A percentile compares a stretch with the other conserved stretches of the same genome.
Conservation (phyloP, 2,113 vertebrate genomes). For the Pangasianodon hypophthalmus region DNA sequence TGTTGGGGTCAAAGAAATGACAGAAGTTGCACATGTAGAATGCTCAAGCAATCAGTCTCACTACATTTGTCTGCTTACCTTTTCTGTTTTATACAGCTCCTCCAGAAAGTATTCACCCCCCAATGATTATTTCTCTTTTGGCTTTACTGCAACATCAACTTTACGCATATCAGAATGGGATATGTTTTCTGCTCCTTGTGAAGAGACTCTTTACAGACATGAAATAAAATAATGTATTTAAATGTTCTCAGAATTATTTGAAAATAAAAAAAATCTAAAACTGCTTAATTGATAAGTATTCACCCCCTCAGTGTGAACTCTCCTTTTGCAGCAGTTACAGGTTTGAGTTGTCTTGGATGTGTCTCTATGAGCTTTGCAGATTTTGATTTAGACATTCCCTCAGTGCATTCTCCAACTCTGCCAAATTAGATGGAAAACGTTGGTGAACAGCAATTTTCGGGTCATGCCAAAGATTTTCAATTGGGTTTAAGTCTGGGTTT, state of each 20-base stretch:
- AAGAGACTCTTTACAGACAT: not conserved
- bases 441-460: not conserved
- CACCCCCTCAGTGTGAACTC: not conserved
- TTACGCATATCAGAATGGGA: not conserved
- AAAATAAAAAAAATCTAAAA: not conserved
- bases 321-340: not conserved
- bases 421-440: not conserved
- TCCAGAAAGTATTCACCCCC: not conserved
- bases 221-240: not conserved
- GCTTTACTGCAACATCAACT: not conserved
- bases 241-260: not conserved
- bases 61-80: not conserved
- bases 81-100: not conserved
- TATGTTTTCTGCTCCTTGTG: not conserved
- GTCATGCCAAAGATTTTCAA: not conserved
- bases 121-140: not conserved
- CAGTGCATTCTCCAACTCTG: not conserved
- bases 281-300: not conserved
- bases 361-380: not conserved
- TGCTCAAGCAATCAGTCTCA: not conserved
- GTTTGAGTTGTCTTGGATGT: not conserved
- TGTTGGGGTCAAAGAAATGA: not conserved
- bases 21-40: not conserved
- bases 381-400: not conserved
- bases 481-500: not conserved